Conservation (phyloP, 1,140 invertebrate species). For the Matsumurasca onukii region DNA sequence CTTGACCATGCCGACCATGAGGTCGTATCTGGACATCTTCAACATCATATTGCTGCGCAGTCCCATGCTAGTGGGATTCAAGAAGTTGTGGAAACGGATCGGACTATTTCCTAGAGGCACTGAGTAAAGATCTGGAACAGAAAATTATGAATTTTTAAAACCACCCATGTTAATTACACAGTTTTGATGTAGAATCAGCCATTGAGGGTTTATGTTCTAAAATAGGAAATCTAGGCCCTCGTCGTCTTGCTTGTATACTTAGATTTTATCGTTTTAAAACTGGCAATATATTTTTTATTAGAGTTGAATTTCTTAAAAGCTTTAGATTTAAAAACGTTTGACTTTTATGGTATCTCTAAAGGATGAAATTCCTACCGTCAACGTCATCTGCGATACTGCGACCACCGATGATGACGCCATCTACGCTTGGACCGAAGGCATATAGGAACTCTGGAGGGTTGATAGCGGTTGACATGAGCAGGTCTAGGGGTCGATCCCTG, state of each 20-base stretch:
- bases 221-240: no score
- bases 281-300: no score
- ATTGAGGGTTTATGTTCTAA: no score
- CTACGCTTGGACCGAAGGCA: constrained; percentile 87
- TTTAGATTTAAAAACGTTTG: no score
- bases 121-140: neutral
- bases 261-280: no score
- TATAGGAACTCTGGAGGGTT: constrained; percentile 81
- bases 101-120: neutral
- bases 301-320: no score
- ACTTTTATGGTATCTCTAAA: neutral
- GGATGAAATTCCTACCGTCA: neutral
- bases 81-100: neutral
- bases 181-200: no score
- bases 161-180: no score
- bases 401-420: constrained; percentile 83
- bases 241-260: no score
- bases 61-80: neutral
- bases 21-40: constrained; percentile 76
- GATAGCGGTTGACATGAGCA: constrained; percentile 67
- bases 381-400: constrained; percentile 49
- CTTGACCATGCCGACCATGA: constrained; percentile 88
- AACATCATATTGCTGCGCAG: constrained; percentile 69
- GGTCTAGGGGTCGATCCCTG: constrained; percentile 72
- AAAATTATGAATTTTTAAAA: neutral